phyloP scores from a whole-genome alignment of 2,113 vertebrate genomes.

The Empidonax alnorum region DNA sequence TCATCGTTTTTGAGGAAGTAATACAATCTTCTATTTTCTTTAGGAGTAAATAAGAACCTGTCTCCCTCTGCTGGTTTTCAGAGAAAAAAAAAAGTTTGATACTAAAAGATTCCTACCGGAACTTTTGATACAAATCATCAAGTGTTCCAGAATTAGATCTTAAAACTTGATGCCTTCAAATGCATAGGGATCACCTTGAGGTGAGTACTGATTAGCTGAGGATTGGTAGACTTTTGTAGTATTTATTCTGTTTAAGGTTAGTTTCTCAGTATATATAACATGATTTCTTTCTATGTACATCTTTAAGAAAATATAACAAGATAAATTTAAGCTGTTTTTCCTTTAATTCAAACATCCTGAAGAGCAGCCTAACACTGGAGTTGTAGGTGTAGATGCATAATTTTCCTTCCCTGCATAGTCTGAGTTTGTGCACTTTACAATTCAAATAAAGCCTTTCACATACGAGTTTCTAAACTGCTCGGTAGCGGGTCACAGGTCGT shows the following conservation, averaged over 20 bases:
- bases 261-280: not conserved
- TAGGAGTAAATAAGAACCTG: conserved; percentile 12
- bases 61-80: conserved; percentile 72
- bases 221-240: not conserved
- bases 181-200: not conserved
- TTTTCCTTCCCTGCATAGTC: not conserved
- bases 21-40: not conserved
- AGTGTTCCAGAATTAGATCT: not conserved
- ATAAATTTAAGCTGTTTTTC: not conserved
- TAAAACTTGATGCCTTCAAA: not conserved
- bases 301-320: not conserved
- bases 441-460: not conserved
- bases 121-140: not conserved
- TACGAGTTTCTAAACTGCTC: not conserved
- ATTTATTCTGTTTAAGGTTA: not conserved
- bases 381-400: not conserved
- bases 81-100: not conserved
- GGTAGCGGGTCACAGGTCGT: not conserved
- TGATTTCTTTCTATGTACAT: not conserved
- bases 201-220: not conserved
- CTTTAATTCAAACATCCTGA: not conserved
- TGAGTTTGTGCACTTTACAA: not conserved
- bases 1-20: not conserved
- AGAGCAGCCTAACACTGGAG: not conserved
- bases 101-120: not conserved